A percentile compares a stretch with the other conserved stretches of the same genome.
Evolutionary conservation across 2,113 vertebrate genomes (phyloP).

Genomic region (Pseudorhombus dupliciocellatus): DNA sequence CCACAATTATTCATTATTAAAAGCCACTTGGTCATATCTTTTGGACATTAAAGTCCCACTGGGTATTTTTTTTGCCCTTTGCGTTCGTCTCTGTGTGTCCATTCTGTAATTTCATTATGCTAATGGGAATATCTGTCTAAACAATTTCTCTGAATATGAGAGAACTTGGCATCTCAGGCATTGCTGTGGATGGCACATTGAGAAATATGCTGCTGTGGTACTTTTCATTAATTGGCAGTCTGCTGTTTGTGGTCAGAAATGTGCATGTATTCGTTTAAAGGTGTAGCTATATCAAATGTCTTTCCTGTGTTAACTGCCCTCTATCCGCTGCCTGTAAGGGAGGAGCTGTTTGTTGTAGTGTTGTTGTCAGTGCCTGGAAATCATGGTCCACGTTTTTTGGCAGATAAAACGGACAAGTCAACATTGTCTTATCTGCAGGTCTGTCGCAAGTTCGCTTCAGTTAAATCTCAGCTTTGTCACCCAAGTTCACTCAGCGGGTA

Average conservation of each 20-base stretch:
- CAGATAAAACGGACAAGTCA: neutral
- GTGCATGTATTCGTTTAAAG: constrained; percentile 18
- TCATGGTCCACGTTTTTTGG: constrained; percentile 9
- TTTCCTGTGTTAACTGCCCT: constrained; percentile 11
- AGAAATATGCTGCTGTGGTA: constrained; percentile 9
- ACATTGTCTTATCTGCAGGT: neutral
- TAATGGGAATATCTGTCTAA: constrained; percentile 23
- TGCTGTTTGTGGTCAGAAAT: constrained; percentile 28
- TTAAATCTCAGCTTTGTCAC: neutral
- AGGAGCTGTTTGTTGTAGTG: constrained; percentile 3
- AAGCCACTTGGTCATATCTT: neutral
- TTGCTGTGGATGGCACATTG: constrained; percentile 3
- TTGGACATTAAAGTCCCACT: neutral
- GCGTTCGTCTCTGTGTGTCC: neutral
- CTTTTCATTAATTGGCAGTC: constrained; percentile 33
- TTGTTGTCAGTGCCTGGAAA: constrained; percentile 20
- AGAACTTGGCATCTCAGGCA: constrained; percentile 1
- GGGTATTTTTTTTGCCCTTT: neutral
- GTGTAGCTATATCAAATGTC: constrained; percentile 2
- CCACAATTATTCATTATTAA: neutral
- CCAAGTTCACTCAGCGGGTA: neutral
- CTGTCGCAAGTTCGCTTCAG: neutral
- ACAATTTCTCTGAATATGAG: neutral
- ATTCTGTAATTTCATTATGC: constrained; percentile 28
- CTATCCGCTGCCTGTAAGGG: neutral